Conservation (phyloP, 2,797 vertebrate species). For the Peromyscus attwateri region DNA sequence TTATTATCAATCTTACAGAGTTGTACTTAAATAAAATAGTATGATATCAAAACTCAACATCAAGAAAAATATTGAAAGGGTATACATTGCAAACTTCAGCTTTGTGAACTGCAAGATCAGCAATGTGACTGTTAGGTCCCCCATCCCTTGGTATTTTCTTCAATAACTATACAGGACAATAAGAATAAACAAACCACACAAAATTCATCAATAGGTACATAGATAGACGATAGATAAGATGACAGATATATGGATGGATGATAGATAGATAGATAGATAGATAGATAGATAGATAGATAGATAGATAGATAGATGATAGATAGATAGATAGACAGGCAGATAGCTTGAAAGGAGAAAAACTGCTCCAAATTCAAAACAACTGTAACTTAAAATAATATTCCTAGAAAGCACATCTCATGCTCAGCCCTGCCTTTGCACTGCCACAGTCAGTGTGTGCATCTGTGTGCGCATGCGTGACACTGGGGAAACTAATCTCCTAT, state of each 20-base stretch:
- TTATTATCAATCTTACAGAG: neutral
- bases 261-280: too few relatives aligned
- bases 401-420: neutral
- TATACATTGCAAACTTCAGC: neutral
- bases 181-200: conserved; percentile 22
- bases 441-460: neutral
- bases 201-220: neutral
- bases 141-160: neutral
- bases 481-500: too few relatives aligned
- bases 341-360: neutral
- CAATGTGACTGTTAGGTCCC: neutral
- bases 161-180: neutral
- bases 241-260: too few relatives aligned
- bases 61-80: neutral
- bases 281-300: too few relatives aligned
- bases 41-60: conserved; percentile 26
- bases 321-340: too few relatives aligned
- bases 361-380: conserved; percentile 47
- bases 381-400: neutral
- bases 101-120: neutral
- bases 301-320: too few relatives aligned
- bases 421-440: neutral
- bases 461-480: too few relatives aligned
- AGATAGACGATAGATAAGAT: neutral
- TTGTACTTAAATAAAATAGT: neutral